These are phyloP conservation scores for Tolypeutes matacus DNA, from an alignment of 2,797 vertebrate species.

Conservation along the genomic window DNA sequence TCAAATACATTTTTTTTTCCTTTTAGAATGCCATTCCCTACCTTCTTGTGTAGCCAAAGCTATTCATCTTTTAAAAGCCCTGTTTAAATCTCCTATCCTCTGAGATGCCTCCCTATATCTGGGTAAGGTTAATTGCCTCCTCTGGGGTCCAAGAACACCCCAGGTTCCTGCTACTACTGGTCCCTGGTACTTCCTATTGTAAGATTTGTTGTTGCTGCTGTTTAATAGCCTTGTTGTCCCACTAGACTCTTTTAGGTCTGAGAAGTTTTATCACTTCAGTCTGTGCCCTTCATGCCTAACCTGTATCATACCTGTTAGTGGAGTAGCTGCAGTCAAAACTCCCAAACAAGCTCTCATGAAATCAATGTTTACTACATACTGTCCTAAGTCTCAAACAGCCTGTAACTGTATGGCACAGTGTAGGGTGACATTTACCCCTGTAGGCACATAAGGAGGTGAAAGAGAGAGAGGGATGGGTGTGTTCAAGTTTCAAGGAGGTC, in stretches of 20 bases:
- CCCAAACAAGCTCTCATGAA: background rate
- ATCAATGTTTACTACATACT: background rate
- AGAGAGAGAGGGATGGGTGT: background rate
- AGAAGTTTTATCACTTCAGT: background rate
- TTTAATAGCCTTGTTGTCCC: background rate
- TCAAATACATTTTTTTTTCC: background rate
- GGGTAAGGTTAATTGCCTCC: accelerated
- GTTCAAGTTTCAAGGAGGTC: background rate
- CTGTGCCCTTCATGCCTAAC: background rate
- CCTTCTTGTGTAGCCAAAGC: background rate
- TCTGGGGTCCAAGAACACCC: background rate
- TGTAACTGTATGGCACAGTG: background rate
- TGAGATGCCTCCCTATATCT: background rate
- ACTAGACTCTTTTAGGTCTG: background rate
- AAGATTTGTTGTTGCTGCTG: background rate
- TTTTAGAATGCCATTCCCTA: background rate
- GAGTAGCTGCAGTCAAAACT: background rate
- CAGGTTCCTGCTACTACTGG: background rate
- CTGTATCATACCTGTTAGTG: background rate
- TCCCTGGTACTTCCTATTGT: background rate
- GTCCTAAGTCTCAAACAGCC: background rate
- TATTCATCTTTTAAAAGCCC: background rate
- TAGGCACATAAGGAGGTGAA: background rate
- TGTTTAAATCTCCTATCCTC: background rate
- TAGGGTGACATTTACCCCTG: background rate